Conservation (phyloP, 2,888 invertebrate genomes). For the Mycalesis mineus region DNA sequence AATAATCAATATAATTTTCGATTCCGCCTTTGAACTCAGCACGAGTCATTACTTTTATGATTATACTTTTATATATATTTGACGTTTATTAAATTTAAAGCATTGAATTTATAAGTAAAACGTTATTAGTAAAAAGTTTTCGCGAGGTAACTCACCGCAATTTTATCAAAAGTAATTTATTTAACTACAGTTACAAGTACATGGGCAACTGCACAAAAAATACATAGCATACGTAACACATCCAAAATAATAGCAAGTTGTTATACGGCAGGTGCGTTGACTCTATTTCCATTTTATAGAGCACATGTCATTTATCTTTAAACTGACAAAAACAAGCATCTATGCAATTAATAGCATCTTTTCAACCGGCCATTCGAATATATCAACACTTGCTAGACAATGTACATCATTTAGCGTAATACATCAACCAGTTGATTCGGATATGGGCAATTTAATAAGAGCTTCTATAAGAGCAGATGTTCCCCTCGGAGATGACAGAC, state of each 20-base stretch:
- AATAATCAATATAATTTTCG: neutral
- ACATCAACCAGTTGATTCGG: conserved; percentile 18
- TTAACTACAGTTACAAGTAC: neutral
- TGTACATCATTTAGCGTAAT: conserved; percentile 13
- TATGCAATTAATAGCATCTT: neutral
- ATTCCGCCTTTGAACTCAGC: neutral
- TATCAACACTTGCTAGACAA: conserved; percentile 13
- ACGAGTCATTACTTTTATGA: neutral
- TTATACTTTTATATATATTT: neutral
- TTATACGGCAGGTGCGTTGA: conserved; percentile 7
- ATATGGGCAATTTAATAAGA: conserved; percentile 39
- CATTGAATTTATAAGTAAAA: neutral
- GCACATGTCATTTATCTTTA: conserved; percentile 7
- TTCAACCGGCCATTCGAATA: conserved; percentile 3
- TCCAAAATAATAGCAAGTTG: conserved; percentile 6
- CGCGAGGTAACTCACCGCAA: neutral
- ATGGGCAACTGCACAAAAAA: neutral
- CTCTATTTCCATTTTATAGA: conserved; percentile 14
- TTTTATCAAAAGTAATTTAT: neutral
- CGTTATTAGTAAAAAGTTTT: neutral
- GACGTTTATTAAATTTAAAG: neutral
- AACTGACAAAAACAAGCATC: neutral
- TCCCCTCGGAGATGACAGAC: conserved; percentile 50
- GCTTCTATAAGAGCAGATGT: conserved; percentile 59
- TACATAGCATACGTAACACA: neutral